These are phyloP conservation scores for Neomorphus geoffroyi DNA, from an alignment of 2,797 vertebrate genomes.

Conservation along the genomic window DNA sequence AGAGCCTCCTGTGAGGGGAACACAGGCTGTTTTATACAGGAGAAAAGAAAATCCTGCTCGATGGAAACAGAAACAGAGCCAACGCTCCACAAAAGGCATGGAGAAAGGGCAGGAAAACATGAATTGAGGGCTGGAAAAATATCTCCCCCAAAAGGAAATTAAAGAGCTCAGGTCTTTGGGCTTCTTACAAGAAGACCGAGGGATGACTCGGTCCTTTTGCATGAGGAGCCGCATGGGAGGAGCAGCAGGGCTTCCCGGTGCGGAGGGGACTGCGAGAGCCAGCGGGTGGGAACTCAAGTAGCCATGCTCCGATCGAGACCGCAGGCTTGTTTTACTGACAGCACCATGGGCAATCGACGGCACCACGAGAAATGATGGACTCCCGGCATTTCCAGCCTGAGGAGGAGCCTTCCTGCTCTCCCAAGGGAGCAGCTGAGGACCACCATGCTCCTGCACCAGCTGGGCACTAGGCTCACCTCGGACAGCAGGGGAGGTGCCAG, in stretches of 20 bases:
- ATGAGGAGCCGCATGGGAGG: not conserved
- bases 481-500: not conserved
- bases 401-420: not conserved
- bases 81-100: accelerated
- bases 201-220: not conserved
- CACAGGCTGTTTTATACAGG: not conserved
- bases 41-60: not conserved
- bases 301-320: accelerated
- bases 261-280: not conserved
- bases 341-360: accelerated
- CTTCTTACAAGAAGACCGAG: not conserved
- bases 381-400: accelerated
- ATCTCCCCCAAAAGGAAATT: not conserved
- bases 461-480: not conserved
- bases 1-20: not conserved
- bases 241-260: not conserved
- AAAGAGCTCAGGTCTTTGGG: not conserved
- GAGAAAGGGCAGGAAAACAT: not conserved
- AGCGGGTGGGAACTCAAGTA: not conserved
- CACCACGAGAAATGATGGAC: accelerated
- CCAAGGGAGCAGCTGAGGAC: not conserved
- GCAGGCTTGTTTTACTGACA: not conserved
- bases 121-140: not conserved
- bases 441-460: accelerated
- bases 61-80: not conserved